phyloP scores from a whole-genome alignment of 2,113 vertebrate species.

The Pseudopipra pipra region DNA sequence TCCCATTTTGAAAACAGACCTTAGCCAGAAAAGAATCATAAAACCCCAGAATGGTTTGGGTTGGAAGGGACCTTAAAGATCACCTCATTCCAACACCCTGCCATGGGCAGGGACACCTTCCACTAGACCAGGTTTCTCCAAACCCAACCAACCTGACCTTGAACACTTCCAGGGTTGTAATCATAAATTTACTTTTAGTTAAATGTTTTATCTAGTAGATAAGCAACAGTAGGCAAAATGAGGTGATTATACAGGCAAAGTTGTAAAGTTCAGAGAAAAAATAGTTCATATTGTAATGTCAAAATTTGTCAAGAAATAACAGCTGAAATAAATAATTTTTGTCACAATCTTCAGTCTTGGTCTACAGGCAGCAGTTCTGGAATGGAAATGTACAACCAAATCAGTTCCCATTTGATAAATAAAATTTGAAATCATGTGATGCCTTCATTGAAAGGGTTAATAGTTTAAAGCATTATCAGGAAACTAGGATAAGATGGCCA shows the following conservation, averaged over 20 bases:
- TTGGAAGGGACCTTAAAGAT: neutral
- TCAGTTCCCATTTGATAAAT: neutral
- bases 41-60: neutral
- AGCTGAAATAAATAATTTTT: neutral
- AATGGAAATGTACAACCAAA: neutral
- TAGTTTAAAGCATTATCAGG: neutral
- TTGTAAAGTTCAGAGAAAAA: accelerated
- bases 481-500: neutral
- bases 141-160: neutral
- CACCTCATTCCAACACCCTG: accelerated
- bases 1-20: neutral
- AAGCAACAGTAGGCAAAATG: neutral
- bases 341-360: neutral
- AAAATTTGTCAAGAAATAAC: neutral
- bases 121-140: neutral
- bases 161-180: neutral
- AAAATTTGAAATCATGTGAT: neutral
- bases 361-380: neutral
- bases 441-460: neutral
- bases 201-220: neutral
- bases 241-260: neutral
- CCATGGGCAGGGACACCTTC: neutral
- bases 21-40: neutral
- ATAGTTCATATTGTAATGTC: neutral
- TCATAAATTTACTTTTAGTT: neutral